These are phyloP conservation scores for Macheiramphus alcinus DNA, from an alignment of 2,113 vertebrate species.

Conservation along the genomic window DNA sequence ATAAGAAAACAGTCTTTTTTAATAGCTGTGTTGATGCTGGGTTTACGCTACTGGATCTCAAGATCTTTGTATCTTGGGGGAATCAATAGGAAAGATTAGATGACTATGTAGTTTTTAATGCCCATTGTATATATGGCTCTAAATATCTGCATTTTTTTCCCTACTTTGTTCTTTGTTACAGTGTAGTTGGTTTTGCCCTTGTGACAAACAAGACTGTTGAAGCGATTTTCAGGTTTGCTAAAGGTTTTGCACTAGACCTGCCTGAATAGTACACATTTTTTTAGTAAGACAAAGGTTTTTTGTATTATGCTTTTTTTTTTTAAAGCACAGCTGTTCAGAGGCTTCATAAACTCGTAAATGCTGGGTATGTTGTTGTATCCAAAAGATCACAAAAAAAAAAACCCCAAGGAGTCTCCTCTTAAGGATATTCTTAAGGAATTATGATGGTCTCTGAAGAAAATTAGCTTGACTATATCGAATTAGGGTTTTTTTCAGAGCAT, in stretches of 20 bases:
- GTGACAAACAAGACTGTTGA: background rate
- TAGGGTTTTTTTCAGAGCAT: background rate
- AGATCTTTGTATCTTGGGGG: background rate
- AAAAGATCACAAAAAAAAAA: background rate
- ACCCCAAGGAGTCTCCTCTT: background rate
- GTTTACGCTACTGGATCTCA: background rate
- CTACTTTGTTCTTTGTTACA: background rate
- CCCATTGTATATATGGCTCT: background rate
- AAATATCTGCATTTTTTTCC: background rate
- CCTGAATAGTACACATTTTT: background rate
- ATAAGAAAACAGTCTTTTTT: background rate
- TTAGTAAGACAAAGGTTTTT: no score
- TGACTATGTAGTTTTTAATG: background rate
- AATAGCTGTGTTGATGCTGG: background rate
- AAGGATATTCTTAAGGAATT: background rate
- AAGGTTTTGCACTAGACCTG: background rate
- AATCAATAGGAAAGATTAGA: background rate
- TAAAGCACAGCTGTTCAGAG: background rate
- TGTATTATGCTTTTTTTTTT: background rate
- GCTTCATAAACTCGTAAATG: background rate
- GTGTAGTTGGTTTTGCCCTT: background rate
- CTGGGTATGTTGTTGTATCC: rapidly evolving
- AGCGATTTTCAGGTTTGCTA: background rate
- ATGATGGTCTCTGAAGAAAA: background rate
- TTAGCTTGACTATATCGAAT: background rate